phyloP scores from a whole-genome alignment of 2,888 invertebrate genomes.

The Zele albiditarsus region DNA sequence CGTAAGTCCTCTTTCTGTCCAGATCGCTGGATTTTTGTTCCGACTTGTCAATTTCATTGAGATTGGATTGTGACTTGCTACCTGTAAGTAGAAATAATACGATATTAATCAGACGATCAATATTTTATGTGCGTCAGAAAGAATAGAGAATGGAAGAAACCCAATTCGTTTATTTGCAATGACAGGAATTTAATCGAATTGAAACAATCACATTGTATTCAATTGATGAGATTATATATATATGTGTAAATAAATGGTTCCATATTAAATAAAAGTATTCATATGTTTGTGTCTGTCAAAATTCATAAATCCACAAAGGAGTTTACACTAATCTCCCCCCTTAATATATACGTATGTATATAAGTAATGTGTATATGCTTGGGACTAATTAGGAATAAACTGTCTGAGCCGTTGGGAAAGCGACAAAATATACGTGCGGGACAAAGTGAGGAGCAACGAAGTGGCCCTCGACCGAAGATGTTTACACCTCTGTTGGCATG shows the following conservation, averaged over 20 bases:
- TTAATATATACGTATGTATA: not conserved
- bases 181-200: no score
- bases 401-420: slow-evolving; percentile 35
- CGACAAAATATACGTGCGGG: slow-evolving; percentile 51
- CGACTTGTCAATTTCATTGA: slow-evolving; percentile 72
- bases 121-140: not conserved
- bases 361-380: not conserved
- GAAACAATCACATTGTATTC: no score
- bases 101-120: not conserved
- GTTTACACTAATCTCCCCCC: not conserved
- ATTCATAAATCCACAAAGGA: no score
- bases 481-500: slow-evolving; percentile 64
- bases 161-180: not conserved
- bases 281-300: no score
- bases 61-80: slow-evolving; percentile 68
- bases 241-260: no score
- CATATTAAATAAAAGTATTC: no score
- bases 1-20: slow-evolving; percentile 56
- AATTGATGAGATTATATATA: no score
- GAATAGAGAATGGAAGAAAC: not conserved
- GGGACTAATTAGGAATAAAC: slow-evolving; percentile 53
- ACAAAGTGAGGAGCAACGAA: slow-evolving; percentile 50
- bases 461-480: slow-evolving; percentile 65
- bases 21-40: slow-evolving; percentile 69
- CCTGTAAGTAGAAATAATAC: slow-evolving; percentile 60